Conservation (phyloP, 2,888 invertebrate genomes). For the Microctonus hyperodae region DNA sequence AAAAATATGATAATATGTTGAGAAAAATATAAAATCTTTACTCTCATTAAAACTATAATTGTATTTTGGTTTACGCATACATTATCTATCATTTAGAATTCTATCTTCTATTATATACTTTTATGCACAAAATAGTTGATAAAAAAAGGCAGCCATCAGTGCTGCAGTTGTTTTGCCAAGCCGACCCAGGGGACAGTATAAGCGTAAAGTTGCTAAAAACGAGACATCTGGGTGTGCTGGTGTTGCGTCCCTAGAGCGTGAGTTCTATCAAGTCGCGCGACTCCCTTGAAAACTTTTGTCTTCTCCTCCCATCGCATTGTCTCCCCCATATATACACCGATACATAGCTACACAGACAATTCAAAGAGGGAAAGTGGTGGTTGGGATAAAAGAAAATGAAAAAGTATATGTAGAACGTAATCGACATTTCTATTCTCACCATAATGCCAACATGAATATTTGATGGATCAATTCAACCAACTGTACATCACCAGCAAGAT, state of each 20-base stretch:
- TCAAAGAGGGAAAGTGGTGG: too few relatives aligned
- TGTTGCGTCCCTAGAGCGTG: conserved; percentile 33
- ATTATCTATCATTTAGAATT: too few relatives aligned
- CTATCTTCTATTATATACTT: too few relatives aligned
- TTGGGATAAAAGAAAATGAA: neutral
- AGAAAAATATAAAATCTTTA: too few relatives aligned
- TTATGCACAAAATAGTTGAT: conserved; percentile 5
- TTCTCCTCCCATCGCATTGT: neutral
- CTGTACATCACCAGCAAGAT: conserved; percentile 34
- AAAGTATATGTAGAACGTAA: conserved; percentile 38
- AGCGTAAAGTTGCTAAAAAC: conserved; percentile 34
- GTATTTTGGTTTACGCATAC: too few relatives aligned
- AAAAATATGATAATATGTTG: too few relatives aligned
- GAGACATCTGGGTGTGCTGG: conserved; percentile 44
- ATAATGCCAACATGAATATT: conserved; percentile 50
- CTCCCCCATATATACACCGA: neutral
- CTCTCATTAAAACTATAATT: too few relatives aligned
- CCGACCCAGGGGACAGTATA: conserved; percentile 24
- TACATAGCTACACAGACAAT: too few relatives aligned
- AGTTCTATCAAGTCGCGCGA: conserved; percentile 29
- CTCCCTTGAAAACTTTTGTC: conserved; percentile 21
- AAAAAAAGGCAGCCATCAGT: conserved; percentile 19
- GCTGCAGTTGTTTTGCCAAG: conserved; percentile 30
- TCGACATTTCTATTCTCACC: conserved; percentile 47
- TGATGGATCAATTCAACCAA: conserved; percentile 41